A percentile compares a stretch with the other conserved stretches of the same genome.
Evolutionary conservation across 2,113 vertebrate species (phyloP).

Genomic region (Dissostichus mawsoni): DNA sequence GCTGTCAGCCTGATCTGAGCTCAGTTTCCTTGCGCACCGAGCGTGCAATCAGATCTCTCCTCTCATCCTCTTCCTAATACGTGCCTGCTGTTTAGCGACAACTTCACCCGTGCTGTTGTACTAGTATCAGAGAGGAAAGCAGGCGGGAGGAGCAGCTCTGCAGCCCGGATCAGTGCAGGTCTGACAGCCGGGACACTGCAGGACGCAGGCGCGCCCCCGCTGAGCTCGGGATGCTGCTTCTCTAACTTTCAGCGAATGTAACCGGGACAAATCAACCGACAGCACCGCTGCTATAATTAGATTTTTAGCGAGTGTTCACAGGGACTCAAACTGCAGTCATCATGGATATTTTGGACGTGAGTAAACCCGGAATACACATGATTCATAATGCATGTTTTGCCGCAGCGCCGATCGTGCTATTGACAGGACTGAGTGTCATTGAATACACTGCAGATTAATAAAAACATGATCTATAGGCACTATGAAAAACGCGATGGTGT

Average conservation of each 20-base stretch:
- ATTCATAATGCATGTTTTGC: slow-evolving; percentile 27
- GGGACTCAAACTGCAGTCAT: neutral
- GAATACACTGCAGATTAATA: neutral
- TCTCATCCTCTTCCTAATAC: slow-evolving; percentile 8
- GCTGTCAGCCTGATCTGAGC: slow-evolving; percentile 22
- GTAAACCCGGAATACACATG: slow-evolving; percentile 35
- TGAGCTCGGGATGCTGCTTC: slow-evolving; percentile 36
- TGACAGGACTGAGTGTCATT: slow-evolving; percentile 14
- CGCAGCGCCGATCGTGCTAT: slow-evolving; percentile 49
- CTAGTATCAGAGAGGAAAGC: neutral
- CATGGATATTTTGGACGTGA: slow-evolving; percentile 62
- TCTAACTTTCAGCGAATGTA: slow-evolving; percentile 43
- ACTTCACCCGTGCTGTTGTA: neutral
- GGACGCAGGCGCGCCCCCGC: slow-evolving; percentile 62
- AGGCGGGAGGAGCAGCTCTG: slow-evolving; percentile 12
- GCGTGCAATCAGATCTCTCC: neutral
- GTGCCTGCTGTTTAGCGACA: neutral
- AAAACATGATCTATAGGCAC: neutral
- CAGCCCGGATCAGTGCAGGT: slow-evolving; percentile 37
- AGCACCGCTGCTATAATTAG: neutral
- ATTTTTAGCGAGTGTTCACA: slow-evolving; percentile 6
- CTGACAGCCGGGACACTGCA: slow-evolving; percentile 19
- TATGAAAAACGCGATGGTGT: neutral
- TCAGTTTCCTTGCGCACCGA: slow-evolving; percentile 22
- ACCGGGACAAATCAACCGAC: slow-evolving; percentile 20